These are phyloP conservation scores for Hydropotes inermis DNA, from an alignment of 2,113 vertebrate species.

Conservation along the genomic window DNA sequence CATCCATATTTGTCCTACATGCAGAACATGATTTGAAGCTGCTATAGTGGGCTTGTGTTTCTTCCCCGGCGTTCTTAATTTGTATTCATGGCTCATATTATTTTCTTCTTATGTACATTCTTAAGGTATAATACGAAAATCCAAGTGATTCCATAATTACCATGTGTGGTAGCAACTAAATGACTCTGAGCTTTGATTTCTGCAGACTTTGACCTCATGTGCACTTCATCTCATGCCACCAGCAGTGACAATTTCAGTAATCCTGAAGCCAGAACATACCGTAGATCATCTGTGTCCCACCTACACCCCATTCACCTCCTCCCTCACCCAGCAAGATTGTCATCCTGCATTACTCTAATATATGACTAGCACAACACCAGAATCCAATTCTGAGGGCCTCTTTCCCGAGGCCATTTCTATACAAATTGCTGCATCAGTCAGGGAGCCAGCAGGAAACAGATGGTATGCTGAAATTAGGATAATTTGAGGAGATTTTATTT, in stretches of 20 bases:
- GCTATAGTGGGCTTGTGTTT: background rate
- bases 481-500: slow-evolving; percentile 64
- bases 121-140: background rate
- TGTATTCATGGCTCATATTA: background rate
- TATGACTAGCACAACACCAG: background rate
- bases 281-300: background rate
- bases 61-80: background rate
- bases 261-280: background rate
- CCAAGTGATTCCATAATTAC: background rate
- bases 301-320: background rate
- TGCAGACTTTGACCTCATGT: background rate
- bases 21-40: background rate
- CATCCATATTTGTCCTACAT: background rate
- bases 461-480: slow-evolving; percentile 61
- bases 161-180: background rate
- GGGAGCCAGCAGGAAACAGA: slow-evolving; percentile 62
- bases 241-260: background rate
- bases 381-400: background rate
- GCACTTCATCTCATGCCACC: background rate
- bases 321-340: background rate
- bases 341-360: background rate
- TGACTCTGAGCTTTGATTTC: background rate
- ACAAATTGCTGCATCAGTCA: slow-evolving; percentile 46
- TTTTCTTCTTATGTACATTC: background rate
- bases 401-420: slow-evolving; percentile 47